These are phyloP conservation scores for Tenodera sinensis DNA, from an alignment of 2,888 invertebrate genomes.

Conservation along the genomic window DNA sequence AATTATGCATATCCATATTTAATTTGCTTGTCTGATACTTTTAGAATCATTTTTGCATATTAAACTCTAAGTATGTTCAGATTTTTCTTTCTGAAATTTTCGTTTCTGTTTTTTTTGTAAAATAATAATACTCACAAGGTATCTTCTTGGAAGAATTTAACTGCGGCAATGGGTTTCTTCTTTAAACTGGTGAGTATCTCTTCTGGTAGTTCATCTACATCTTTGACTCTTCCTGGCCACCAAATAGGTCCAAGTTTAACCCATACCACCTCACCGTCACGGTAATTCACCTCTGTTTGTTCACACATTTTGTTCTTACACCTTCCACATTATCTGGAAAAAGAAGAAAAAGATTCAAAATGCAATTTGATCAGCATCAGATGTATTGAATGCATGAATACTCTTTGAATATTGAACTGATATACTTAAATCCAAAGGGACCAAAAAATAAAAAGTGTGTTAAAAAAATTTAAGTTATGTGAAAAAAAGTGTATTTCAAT, in stretches of 20 bases:
- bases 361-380: neutral
- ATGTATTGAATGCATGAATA: no score
- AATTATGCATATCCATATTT: no score
- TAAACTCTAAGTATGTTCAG: no score
- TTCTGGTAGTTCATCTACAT: constrained; percentile 58
- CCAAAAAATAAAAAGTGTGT: no score
- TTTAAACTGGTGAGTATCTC: constrained; percentile 62
- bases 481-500: no score
- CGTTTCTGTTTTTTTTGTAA: neutral
- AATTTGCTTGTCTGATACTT: no score
- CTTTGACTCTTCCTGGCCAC: constrained; percentile 82
- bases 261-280: constrained; percentile 79
- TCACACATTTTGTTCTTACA: constrained; percentile 56
- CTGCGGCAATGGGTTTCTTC: constrained; percentile 73
- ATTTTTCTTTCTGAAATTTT: neutral
- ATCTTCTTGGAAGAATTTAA: constrained; percentile 82
- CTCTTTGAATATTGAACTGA: no score
- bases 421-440: no score
- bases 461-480: no score
- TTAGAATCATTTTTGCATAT: no score
- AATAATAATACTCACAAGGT: constrained; percentile 62
- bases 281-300: constrained; percentile 62
- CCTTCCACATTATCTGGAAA: neutral
- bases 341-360: neutral
- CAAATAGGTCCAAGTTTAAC: constrained; percentile 75